A percentile compares a stretch with the other conserved stretches of the same genome.
These are phyloP conservation scores for Epizoanthus illoricatus DNA, from an alignment of 92 coral and sea anemone genomes.

Conservation along the genomic window DNA sequence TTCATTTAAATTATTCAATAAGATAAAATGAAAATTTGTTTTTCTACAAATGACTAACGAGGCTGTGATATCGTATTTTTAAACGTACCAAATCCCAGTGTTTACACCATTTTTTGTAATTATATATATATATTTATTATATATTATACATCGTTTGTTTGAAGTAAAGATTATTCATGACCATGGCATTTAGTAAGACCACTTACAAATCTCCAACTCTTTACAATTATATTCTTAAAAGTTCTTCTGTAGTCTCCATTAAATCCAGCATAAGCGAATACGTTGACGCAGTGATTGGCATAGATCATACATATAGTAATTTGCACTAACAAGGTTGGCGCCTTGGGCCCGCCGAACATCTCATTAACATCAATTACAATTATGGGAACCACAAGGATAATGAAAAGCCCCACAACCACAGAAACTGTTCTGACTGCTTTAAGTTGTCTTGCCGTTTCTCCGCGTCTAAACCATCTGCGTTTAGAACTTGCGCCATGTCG, in stretches of 20 bases:
- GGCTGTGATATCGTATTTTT: too few relatives aligned
- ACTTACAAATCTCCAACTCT: slow-evolving; percentile 4
- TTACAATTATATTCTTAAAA: slow-evolving; percentile 41
- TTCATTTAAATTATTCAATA: too few relatives aligned
- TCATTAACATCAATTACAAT: slow-evolving; percentile 60
- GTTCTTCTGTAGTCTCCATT: slow-evolving; percentile 59
- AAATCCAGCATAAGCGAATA: slow-evolving; percentile 70
- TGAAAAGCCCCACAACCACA: slow-evolving; percentile 57
- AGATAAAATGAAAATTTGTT: too few relatives aligned
- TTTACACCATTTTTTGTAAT: too few relatives aligned
- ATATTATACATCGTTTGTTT: background rate
- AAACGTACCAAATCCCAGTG: too few relatives aligned
- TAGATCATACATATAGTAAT: slow-evolving; percentile 62
- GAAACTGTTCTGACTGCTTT: slow-evolving; percentile 58
- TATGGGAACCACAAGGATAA: slow-evolving; percentile 61
- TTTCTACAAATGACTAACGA: too few relatives aligned
- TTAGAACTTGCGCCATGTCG: background rate
- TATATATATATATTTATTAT: too few relatives aligned
- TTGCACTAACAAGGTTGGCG: slow-evolving; percentile 45
- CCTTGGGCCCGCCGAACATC: slow-evolving; percentile 61
- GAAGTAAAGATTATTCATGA: background rate
- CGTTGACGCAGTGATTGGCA: slow-evolving; percentile 65
- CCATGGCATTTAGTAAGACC: background rate
- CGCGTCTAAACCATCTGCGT: slow-evolving; percentile 7
- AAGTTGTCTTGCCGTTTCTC: slow-evolving; percentile 51